Evolutionary conservation across 2,797 vertebrate genomes (phyloP), one percentile per base, ranked within the genome.

Genomic region (Leucoraja ocellata): DNA sequence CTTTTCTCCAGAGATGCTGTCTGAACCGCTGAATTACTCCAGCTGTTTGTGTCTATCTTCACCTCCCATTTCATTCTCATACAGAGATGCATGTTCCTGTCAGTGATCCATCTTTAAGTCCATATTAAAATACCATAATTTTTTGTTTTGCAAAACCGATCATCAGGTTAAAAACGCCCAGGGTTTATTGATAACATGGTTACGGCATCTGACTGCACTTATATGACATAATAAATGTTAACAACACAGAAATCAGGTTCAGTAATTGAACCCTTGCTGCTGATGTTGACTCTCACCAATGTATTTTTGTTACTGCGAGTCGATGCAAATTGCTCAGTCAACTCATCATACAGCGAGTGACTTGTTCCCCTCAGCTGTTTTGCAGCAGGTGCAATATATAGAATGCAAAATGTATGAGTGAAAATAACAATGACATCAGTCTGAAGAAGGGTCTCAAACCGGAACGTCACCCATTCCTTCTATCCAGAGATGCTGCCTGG

Each of bases 201-300:
- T 65, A 54, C n/a, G 28, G 84, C 61, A 88, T 68, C 61, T 46
- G 46, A 46, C 46, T 88, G 61, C 65, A 28, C 58, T 88, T 88
- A 65, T 36, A 86, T n/a, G 83, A 63, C n/a, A 65, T 88, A 65
- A 65, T 88, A 68, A 88, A 63, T 65, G 63, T 63, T 63, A 54
- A 63, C 25, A 18, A 36, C n/a, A 63, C 28, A 88, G 84, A 58
- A 88, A 63, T 88, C 32, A n/a, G n/a, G 32, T 65, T 88, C 32
- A 88, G 65, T 65, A 65, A 88, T 88, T 88, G 32, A 13, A 16
- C 28, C 61, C 63, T 88, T 65, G n/a, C 10, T 68, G 58, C 28
- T 88, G 84, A 65, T 63, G 84, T 58, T 9, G 58, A 88, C 18
- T 63, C 84, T 65, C 61, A 88, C 84, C 63, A 88, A 88, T 65